Base-by-base conservation (phyloP, 1,140 invertebrate genomes). In the Galendromus occidentalis region DNA sequence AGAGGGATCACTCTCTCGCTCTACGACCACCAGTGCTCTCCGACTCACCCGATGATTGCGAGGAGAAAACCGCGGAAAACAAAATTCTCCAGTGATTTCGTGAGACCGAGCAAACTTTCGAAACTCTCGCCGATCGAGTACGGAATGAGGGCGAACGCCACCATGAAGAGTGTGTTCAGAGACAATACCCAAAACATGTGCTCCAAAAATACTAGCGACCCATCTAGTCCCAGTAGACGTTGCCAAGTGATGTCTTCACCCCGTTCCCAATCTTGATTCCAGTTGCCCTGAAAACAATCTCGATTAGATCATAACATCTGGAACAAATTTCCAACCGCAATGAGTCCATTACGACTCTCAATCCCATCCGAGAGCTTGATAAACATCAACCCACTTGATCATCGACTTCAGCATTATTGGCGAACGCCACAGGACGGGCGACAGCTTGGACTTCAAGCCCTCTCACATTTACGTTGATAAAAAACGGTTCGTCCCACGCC, bases 111-210 rank as follows among this genome's bases (percentile, higher is more conserved):
- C 25, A 59, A 33, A 18, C 25, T 33, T 4, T 25, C 14, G 33
- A 59, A 33, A 25, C 51, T 29, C 51, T 59, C 51, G 51, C 51
- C 51, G 9, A 59, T 29, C 12, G 25, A 59, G 33, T 29, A 59
- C 14, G 51, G 51, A 25, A 59, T 33, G 25, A 59, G 22, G 2
- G 51, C 79, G 75, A 82, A 83, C 66, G 97, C 82, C 17, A 85
- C 72, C 67, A 98, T 95, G 75, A 97, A 98, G 20, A 98, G 78
- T 4, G 92, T 94, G 74, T 98, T 98, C 5, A 98, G 78, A 0
- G 91, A 94, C 7, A 97, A 88, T 7, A 97, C 92, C 94, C 94
- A 99, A 74, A 98, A 97, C 0, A 98, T 93, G 79, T 98, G 93
- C 77, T 98, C 95, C 28, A 98, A 77, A 73, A 98, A 98, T 17